Conservation (phyloP, 2,113 vertebrate species). For the Pipa parva region DNA sequence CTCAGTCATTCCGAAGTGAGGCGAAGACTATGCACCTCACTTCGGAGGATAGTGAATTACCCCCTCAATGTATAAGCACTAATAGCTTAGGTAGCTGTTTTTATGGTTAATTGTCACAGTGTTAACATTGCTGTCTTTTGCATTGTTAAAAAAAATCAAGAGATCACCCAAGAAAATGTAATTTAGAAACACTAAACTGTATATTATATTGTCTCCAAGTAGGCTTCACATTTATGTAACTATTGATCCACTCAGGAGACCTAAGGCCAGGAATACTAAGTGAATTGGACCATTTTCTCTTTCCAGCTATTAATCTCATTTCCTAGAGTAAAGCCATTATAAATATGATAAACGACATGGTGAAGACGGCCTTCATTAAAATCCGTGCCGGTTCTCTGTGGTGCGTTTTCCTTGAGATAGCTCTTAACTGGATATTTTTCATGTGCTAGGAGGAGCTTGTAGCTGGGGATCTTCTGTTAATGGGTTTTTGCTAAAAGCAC, state of each 20-base stretch:
- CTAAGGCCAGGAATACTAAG: slow-evolving; percentile 58
- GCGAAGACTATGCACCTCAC: too few relatives aligned
- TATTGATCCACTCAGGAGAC: slow-evolving; percentile 60
- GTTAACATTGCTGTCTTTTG: too few relatives aligned
- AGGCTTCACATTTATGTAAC: slow-evolving; percentile 53
- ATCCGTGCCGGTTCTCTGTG: slow-evolving; percentile 42
- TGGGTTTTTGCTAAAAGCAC: slow-evolving; percentile 4
- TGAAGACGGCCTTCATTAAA: slow-evolving; percentile 50
- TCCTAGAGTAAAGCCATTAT: slow-evolving; percentile 52
- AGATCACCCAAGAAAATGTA: slow-evolving; percentile 30
- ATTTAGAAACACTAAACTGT: slow-evolving; percentile 44
- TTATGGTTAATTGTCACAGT: too few relatives aligned
- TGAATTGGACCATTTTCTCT: slow-evolving; percentile 59
- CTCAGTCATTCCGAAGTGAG: too few relatives aligned
- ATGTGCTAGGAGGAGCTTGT: slow-evolving; percentile 1
- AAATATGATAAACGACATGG: slow-evolving; percentile 54
- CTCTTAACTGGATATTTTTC: slow-evolving; percentile 32
- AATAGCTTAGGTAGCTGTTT: too few relatives aligned
- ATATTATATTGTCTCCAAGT: slow-evolving; percentile 50
- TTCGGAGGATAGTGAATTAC: too few relatives aligned
- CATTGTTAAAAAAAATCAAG: too few relatives aligned
- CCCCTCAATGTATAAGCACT: too few relatives aligned
- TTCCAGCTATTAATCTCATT: slow-evolving; percentile 56
- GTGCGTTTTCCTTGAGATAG: slow-evolving; percentile 4
- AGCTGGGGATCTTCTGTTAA: neutral